Evolutionary conservation across 2,888 invertebrate genomes (phyloP), one percentile per base, ranked within the genome.

Genomic region (Caenorhabditis sp.): DNA sequence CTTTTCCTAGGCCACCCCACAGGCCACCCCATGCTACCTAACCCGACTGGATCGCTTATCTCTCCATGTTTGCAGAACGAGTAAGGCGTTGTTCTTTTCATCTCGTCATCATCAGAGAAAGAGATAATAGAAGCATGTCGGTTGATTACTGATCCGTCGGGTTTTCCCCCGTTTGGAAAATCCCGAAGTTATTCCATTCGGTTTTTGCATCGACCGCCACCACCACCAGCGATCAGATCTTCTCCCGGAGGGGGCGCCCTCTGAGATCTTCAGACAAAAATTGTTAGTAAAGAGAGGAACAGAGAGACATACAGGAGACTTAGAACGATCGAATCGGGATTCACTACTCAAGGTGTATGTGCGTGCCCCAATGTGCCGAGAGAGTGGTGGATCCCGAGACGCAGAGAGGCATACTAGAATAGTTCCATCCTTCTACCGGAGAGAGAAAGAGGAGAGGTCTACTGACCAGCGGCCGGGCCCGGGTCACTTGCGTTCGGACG

Each of bases 401-500:
- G n/a, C 7, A 47, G 47, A 64, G 64, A 63, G 74, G 51, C 61
- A 64, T 24, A 44, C n/a, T 44, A 47, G 47, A 14, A 47, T 47
- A 19, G 47, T 19, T 47, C 19, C n/a, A 47, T 47, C 47, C 47
- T 47, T 19, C 19, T 44, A 8, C n/a, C 44, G 49, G 76, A 76
- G 76, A 47, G 10, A 51, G 51, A 41, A 61, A 69, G 76, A 76
- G 14, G 28, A 16, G 68, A 59, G 51, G n/a, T 44, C 68, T 61
- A 77, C 76, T 77, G 77, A 70, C 76, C 76, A 44, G 59, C 69
- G 73, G 56, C 72, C 68, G 51, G 51, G n/a, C n/a, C 54, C 61
- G 73, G 80, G 80, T 80, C 80, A 80, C 80, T 80, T 81, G 81
- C 81, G 81, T 75, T 75, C 81, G 81, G 81, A 75, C 81, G 81